These are phyloP conservation scores for Triplophysa siluroides DNA, from an alignment of 2,113 vertebrate species.

Conservation along the genomic window DNA sequence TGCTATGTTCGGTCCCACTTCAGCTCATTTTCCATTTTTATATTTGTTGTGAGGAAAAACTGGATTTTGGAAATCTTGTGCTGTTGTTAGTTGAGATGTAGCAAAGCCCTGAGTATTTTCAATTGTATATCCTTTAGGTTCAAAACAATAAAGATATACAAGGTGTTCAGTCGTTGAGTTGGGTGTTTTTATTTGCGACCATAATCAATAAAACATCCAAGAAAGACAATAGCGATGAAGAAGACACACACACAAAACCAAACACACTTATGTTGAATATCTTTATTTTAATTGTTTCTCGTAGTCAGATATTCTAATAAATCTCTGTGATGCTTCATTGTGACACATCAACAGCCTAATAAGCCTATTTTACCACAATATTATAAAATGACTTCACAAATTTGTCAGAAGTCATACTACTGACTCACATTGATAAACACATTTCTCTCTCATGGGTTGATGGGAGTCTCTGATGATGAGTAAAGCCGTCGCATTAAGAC, in stretches of 20 bases:
- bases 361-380: background rate
- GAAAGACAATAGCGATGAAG: no score
- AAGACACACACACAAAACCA: no score
- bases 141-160: conserved; percentile 72
- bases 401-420: background rate
- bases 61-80: conserved; percentile 66
- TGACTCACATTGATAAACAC: background rate
- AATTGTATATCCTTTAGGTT: conserved; percentile 70
- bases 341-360: background rate
- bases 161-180: conserved; percentile 55
- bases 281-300: no score
- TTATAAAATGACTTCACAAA: background rate
- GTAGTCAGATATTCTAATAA: no score
- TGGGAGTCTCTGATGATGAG: background rate
- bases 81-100: conserved; percentile 73
- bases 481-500: conserved; percentile 6
- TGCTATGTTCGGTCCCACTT: conserved; percentile 34
- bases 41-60: conserved; percentile 62
- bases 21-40: conserved; percentile 43
- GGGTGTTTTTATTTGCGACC: background rate
- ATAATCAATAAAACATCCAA: background rate
- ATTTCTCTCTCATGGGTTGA: background rate
- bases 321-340: background rate
- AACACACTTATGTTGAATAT: no score
- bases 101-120: conserved; percentile 70